A percentile compares a stretch with the other conserved stretches of the same genome.
Conservation (phyloP, 2,797 vertebrate species). For the Limosa lapponica region DNA sequence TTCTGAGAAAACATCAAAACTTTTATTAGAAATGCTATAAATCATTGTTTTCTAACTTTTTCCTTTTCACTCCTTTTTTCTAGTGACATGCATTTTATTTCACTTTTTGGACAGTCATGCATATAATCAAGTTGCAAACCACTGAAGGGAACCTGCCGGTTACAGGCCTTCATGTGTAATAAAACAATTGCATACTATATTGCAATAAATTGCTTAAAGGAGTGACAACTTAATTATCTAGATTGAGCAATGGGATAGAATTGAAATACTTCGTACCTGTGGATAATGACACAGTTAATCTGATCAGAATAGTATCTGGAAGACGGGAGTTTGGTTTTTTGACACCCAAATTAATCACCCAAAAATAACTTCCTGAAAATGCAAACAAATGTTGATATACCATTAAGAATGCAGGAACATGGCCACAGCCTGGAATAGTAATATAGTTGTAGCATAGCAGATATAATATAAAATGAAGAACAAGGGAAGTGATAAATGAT, state of each 20-base stretch:
- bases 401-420: not conserved
- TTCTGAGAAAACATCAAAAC: not conserved
- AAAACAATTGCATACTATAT: not conserved
- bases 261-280: slow-evolving; percentile 4
- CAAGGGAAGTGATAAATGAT: not conserved
- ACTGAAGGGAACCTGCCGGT: not conserved
- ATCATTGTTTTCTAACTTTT: not conserved
- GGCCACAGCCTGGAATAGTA: not conserved
- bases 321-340: slow-evolving; percentile 2
- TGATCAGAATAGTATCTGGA: slow-evolving; percentile 17
- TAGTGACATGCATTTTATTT: not conserved
- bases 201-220: slow-evolving; percentile 36
- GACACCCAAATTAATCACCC: slow-evolving; percentile 33
- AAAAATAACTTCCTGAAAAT: slow-evolving; percentile 22
- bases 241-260: not conserved
- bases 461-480: not conserved
- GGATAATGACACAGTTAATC: slow-evolving; percentile 36
- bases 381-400: slow-evolving; percentile 6
- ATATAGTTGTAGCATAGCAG: not conserved
- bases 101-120: not conserved
- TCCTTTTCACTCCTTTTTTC: not conserved
- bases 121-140: not conserved
- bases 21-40: not conserved
- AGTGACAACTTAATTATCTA: slow-evolving; percentile 48
- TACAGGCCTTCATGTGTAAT: slow-evolving; percentile 15